Evolutionary conservation across 2,113 vertebrate genomes (phyloP), one percentile per base, ranked within the genome.

Genomic region (Vimba vimba): DNA sequence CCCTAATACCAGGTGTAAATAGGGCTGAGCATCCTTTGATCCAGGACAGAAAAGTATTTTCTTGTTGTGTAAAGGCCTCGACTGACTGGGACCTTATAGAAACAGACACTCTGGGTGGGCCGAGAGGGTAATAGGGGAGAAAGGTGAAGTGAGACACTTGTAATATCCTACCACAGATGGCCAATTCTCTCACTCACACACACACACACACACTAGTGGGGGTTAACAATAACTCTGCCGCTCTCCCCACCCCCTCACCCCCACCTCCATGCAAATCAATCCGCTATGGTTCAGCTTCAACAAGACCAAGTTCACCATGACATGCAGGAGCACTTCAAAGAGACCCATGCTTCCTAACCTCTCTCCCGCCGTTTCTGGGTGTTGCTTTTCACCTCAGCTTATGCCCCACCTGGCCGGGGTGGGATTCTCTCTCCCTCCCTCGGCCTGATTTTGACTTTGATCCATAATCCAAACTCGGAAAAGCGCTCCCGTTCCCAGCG

Each of bases 251-350:
- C 43, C 52, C 55, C 77, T 66, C 43, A 59, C 83, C 74, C 69
- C 64, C 30, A 64, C 64, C n/a, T 66, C 76, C 73, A 64, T 78
- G 55, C 73, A 94, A 95, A 94, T 91, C 87, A 91, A 94, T 95
- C 91, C 59, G 92, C 92, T 89, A 91, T 21, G 92, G 94, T 94
- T 95, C 94, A 92, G 21, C 89, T 92, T 89, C 92, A 95, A 95
- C 95, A 93, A 95, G 94, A 93, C 85, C 76, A 89, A 93, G 94
- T 95, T 95, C 92, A 94, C 78, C 88, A 82, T 86, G 62, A 81
- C 90, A 90, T 91, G 86, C 45, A 88, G n/a, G 36, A 60, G 76
- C 79, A 88, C 91, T 84, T 93, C 92, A 93, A 93, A 93, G 88
- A 78, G 79, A 78, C 85, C 36, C 36, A 64, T 64, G n/a, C 39